Evolutionary conservation across 1,140 invertebrate genomes (phyloP).

Genomic region (Ylistrum balloti): DNA sequence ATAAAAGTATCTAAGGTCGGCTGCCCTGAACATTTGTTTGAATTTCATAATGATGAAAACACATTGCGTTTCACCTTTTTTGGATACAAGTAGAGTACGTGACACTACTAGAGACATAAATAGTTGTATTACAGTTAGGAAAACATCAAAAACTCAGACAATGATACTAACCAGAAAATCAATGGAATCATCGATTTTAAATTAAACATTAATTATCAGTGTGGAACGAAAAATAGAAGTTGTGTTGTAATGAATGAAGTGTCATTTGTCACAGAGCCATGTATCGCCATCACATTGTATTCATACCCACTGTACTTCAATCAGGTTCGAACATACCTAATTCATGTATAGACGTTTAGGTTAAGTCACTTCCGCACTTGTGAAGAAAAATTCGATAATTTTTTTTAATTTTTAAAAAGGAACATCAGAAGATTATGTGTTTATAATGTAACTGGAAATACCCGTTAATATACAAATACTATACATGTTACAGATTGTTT

Average conservation of each 20-base stretch:
- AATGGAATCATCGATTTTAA: neutral
- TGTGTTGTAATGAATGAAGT: neutral
- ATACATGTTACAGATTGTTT: no score
- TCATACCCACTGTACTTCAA: no score
- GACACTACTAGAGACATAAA: neutral
- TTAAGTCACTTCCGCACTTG: no score
- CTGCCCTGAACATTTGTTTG: neutral
- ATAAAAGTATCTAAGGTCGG: slow-evolving; percentile 10
- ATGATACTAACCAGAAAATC: no score
- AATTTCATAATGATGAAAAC: slow-evolving; percentile 21
- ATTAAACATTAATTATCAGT: slow-evolving; percentile 10
- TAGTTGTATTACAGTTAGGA: neutral
- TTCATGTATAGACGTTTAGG: no score
- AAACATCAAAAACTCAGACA: neutral
- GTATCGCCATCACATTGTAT: no score
- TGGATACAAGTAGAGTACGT: neutral
- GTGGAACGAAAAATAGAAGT: neutral
- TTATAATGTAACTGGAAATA: no score
- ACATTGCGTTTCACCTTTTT: neutral
- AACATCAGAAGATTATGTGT: no score
- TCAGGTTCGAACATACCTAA: no score
- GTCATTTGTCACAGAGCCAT: neutral
- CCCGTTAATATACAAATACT: no score
- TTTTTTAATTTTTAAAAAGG: no score
- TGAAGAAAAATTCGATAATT: no score